Base-by-base conservation (phyloP, 2,113 vertebrate species). In the Lasiurus cinereus region DNA sequence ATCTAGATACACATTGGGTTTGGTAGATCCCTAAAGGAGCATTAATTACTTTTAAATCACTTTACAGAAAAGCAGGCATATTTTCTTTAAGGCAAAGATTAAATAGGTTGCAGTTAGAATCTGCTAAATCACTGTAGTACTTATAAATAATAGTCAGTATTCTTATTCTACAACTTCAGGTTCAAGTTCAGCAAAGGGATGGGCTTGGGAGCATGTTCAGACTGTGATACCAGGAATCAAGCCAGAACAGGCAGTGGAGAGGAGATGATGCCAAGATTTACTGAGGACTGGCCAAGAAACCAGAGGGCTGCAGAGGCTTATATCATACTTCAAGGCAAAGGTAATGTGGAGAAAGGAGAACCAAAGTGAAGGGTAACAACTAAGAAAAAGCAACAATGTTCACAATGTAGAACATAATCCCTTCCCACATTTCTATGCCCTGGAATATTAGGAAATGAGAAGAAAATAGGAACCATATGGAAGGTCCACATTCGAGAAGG, bases 361-460 rank as follows among this genome's bases (percentile, higher is more conserved):
- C 1, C 5, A 9, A 54, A 66, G 64, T 10, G 24, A 54, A 77
- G 27, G 0, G 0, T 24, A 0, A 13, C 13, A 64, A 56, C 8
- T 27, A 87, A 62, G 16, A 56, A n/a, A 7, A 94, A 33, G 33
- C 24, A 90, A 29, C 5, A 77, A 54, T 3, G 1, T 50, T 83
- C 5, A 29, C 21, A 77, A 10, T 22, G 31, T 29, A 2, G 11
- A 87, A 54, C 0, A 80, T 24, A 33, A 24, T 3, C 4, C 8
- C 0, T 5, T 50, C 2, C 24, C 43, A 36, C 13, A 48, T 0
- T 33, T 14, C 48, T 3, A 10, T 0, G 5, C 2, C 19, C 18
- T 90, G 50, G 33, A 73, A 50, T 50, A 27, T 22, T 73, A 80
- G 0, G 39, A n/a, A 59, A 5, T 39, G 36, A 33, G 78, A 59